Conservation (phyloP, 1,140 invertebrate species). For the Eupeodes corollae region DNA sequence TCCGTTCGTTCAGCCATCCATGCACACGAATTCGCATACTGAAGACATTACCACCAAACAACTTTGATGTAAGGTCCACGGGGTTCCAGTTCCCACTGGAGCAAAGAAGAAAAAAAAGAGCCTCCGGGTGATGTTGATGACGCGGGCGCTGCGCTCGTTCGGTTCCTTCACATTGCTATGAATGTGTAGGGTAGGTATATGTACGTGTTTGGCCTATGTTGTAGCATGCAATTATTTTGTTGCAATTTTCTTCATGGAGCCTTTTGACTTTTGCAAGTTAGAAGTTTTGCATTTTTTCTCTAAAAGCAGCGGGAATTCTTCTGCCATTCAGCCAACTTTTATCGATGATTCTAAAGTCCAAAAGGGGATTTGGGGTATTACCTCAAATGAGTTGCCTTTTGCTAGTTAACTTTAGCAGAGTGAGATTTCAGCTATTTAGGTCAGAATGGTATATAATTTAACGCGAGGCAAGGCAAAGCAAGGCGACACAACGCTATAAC, state of each 20-base stretch:
- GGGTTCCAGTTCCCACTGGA: neutral
- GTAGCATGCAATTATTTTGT: no score
- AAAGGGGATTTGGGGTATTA: no score
- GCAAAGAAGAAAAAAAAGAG: neutral
- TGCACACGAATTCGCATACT: neutral
- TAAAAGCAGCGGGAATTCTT: neutral
- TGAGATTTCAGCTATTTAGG: no score
- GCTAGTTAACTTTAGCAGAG: neutral
- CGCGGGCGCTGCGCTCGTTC: no score
- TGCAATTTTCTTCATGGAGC: no score
- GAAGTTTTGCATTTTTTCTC: neutral
- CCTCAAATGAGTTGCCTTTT: neutral
- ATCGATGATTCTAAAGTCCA: neutral
- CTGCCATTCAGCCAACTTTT: neutral
- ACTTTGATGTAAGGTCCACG: neutral
- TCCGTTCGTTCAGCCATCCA: neutral
- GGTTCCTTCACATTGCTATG: no score
- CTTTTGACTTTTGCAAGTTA: neutral
- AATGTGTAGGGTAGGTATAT: no score
- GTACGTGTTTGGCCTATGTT: neutral
- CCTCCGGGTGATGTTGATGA: no score
- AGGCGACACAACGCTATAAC: no score
- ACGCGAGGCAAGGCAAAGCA: no score
- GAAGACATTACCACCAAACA: neutral
- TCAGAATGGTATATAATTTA: no score